Conservation (phyloP, 2,797 vertebrate genomes). For the Vireo griseus region DNA sequence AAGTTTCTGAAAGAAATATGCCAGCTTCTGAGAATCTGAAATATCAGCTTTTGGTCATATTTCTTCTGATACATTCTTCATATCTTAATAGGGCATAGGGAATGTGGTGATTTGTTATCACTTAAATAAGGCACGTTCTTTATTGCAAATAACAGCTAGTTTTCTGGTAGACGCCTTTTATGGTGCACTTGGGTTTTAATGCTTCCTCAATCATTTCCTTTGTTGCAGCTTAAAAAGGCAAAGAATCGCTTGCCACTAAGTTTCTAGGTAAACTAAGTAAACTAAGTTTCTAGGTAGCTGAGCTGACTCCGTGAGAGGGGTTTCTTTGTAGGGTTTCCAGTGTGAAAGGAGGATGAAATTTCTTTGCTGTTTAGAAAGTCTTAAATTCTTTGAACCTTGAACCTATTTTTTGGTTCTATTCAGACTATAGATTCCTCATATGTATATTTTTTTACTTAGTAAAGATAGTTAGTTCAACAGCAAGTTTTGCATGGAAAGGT, state of each 20-base stretch:
- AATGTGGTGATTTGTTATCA: not conserved
- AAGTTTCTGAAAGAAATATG: conserved; percentile 4
- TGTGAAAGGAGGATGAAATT: not conserved
- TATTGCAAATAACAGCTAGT: not conserved
- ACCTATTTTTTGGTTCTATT: not conserved
- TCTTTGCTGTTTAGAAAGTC: not conserved
- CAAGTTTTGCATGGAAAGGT: not conserved
- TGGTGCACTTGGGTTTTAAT: conserved; percentile 25
- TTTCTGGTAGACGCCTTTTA: conserved; percentile 46
- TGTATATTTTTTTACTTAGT: not conserved
- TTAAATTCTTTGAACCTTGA: not conserved
- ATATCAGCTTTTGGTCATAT: not conserved
- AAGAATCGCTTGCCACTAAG: not conserved
- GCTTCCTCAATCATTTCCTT: conserved; percentile 17
- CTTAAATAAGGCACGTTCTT: not conserved
- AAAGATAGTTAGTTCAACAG: not conserved
- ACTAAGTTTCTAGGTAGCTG: not conserved
- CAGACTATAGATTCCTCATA: not conserved
- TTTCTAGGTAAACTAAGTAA: not conserved
- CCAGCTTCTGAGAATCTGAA: not conserved
- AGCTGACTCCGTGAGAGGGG: not conserved
- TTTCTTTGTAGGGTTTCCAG: not conserved
- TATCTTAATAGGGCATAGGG: not conserved
- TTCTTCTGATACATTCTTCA: not conserved
- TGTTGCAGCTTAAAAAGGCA: not conserved